Evolutionary conservation across 2,113 vertebrate genomes (phyloP).

Genomic region (Pelecanus crispus): DNA sequence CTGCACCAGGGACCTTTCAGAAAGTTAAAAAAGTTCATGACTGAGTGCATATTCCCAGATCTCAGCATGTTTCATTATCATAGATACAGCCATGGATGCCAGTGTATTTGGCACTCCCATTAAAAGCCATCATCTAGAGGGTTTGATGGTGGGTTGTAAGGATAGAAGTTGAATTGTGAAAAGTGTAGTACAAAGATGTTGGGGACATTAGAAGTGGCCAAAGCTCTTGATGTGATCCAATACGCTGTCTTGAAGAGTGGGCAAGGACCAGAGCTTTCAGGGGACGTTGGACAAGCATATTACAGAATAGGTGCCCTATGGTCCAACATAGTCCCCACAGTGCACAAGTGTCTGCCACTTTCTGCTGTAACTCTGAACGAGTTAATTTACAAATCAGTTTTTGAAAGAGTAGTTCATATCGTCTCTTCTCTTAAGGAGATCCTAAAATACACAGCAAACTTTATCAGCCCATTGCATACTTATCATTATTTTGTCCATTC

Average conservation of each 20-base stretch:
- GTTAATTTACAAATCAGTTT: background rate
- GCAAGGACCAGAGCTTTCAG: background rate
- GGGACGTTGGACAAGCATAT: background rate
- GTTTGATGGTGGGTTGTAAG: background rate
- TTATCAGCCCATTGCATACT: background rate
- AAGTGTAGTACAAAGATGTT: background rate
- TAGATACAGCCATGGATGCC: background rate
- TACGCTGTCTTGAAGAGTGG: background rate
- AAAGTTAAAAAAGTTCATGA: background rate
- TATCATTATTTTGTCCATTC: background rate
- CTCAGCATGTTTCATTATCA: background rate
- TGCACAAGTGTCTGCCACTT: background rate
- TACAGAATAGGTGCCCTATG: background rate
- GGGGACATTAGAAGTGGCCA: background rate
- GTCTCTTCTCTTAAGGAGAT: background rate
- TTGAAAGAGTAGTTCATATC: background rate
- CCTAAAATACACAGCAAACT: background rate
- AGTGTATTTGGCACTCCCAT: background rate
- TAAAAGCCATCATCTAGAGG: background rate
- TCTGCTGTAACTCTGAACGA: background rate
- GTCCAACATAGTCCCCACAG: accelerated
- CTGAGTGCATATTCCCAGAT: background rate
- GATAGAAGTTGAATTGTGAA: background rate
- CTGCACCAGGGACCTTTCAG: background rate
- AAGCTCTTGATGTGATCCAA: background rate